These are phyloP conservation scores for Drosophila jambulina DNA, from an alignment of 1,140 invertebrate species.

Conservation along the genomic window DNA sequence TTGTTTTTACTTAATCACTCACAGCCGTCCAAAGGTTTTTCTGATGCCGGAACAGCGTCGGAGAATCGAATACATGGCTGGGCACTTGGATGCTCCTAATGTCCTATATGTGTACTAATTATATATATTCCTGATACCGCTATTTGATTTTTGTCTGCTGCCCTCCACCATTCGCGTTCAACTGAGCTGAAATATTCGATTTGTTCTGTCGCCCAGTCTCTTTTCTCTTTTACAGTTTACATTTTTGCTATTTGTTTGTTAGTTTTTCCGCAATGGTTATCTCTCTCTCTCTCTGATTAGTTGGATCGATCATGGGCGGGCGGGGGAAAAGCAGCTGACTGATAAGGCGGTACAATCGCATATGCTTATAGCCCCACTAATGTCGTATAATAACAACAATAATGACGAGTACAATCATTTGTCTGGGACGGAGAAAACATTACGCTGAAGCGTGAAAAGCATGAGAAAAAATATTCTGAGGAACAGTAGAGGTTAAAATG, in stretches of 20 bases:
- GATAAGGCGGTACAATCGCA: constrained; percentile 36
- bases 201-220: constrained; percentile 30
- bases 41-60: constrained; percentile 30
- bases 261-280: constrained; percentile 38
- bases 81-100: constrained; percentile 5
- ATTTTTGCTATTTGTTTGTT: constrained; percentile 43
- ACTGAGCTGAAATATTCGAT: constrained; percentile 52
- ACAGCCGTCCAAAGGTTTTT: constrained; percentile 66
- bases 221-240: constrained; percentile 55
- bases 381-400: constrained; percentile 32
- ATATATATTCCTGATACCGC: constrained; percentile 8
- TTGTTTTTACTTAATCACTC: constrained; percentile 27
- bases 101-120: constrained; percentile 5
- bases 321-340: constrained; percentile 46
- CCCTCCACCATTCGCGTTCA: constrained; percentile 35
- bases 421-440: constrained; percentile 27
- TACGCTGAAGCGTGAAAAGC: constrained; percentile 30
- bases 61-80: constrained; percentile 41
- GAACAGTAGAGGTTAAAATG: constrained; percentile 1
- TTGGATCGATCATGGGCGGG: constrained; percentile 3
- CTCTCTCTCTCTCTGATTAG: constrained; percentile 13
- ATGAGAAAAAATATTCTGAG: constrained; percentile 28
- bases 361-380: constrained; percentile 7
- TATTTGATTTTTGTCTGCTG: constrained; percentile 47
- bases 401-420: constrained; percentile 26